Conservation (phyloP, 2,113 vertebrate genomes). For the Malurus melanocephalus region DNA sequence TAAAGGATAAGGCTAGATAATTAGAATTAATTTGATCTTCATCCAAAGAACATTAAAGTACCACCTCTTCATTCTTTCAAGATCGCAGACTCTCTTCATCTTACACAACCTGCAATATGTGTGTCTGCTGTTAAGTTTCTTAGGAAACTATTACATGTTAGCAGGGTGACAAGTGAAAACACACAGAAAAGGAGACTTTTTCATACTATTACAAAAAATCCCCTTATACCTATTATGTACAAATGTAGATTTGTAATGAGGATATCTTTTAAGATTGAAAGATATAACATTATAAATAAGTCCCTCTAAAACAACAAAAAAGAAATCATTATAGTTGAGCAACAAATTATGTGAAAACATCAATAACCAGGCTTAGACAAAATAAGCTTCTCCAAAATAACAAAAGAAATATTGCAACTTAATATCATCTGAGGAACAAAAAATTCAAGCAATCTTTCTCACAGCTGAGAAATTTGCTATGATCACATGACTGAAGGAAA, state of each 20-base stretch:
- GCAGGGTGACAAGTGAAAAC: background rate
- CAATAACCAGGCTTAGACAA: background rate
- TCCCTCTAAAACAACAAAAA: background rate
- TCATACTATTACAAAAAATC: background rate
- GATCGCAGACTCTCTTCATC: background rate
- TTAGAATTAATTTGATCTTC: background rate
- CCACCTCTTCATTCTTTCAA: background rate
- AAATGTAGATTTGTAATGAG: background rate
- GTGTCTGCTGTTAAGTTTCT: background rate
- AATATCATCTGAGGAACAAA: background rate
- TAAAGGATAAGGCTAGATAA: background rate
- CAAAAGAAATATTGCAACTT: background rate
- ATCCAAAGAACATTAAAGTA: background rate
- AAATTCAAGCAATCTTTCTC: background rate
- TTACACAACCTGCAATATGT: background rate
- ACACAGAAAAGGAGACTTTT: background rate
- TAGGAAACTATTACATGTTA: background rate
- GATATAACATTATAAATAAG: background rate
- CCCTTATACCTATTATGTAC: background rate
- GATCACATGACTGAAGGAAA: background rate
- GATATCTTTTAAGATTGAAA: background rate
- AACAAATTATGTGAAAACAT: accelerated
- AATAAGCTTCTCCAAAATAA: background rate
- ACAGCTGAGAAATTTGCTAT: background rate
- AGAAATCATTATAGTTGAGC: background rate